Percentiles rank a stretch among this genome's conserved stretches.
Conservation (phyloP, 2,113 vertebrate genomes). For the Thermophis baileyi region DNA sequence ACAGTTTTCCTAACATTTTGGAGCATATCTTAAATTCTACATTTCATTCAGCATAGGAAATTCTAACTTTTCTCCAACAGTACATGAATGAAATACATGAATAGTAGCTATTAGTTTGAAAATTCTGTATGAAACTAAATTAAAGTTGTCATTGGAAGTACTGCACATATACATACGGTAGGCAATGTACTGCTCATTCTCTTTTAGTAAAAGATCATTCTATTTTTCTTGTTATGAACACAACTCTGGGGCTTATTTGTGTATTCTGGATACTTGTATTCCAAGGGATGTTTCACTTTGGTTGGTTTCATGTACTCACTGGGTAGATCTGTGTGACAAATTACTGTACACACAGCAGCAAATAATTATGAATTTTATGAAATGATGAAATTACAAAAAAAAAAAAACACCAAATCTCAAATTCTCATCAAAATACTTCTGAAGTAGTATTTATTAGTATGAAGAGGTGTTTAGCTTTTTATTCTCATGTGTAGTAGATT, state of each 20-base stretch:
- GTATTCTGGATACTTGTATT: neutral
- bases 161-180: neutral
- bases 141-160: neutral
- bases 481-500: neutral
- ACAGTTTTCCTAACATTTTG: neutral
- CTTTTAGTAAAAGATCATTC: neutral
- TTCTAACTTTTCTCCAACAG: neutral
- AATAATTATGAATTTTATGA: neutral
- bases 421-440: neutral
- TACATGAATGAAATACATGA: neutral
- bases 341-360: neutral
- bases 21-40: neutral
- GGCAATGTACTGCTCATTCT: neutral
- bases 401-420: no score
- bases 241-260: neutral
- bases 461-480: neutral
- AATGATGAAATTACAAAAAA: neutral
- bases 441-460: neutral
- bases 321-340: neutral
- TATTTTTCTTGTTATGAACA: neutral
- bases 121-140: neutral
- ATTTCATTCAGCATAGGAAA: neutral
- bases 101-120: neutral
- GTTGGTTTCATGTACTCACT: neutral
- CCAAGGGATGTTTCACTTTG: neutral